Conservation (phyloP, 2,113 vertebrate genomes). For the Cebidichthys violaceus region DNA sequence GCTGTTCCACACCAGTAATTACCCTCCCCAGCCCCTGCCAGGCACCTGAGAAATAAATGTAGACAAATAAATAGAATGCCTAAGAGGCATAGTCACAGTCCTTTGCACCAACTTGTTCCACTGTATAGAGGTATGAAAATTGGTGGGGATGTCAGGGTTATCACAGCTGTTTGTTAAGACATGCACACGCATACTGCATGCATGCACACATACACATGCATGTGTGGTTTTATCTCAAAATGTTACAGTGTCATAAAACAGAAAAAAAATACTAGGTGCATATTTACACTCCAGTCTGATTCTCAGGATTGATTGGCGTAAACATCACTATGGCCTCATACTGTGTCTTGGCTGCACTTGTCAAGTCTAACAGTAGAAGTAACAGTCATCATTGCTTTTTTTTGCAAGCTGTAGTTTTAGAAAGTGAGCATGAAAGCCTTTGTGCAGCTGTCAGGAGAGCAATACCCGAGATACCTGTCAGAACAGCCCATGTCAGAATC, state of each 20-base stretch:
- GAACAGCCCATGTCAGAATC: slow-evolving; percentile 42
- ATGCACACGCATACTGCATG: neutral
- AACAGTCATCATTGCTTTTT: slow-evolving; percentile 33
- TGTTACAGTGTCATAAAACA: neutral
- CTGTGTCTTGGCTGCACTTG: neutral
- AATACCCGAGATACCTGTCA: slow-evolving; percentile 36
- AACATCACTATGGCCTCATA: slow-evolving; percentile 8
- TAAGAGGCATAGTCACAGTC: slow-evolving; percentile 43
- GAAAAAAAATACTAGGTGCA: slow-evolving; percentile 5
- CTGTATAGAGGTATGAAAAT: slow-evolving; percentile 24
- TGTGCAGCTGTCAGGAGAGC: slow-evolving; percentile 34
- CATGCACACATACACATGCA: neutral
- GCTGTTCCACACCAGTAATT: slow-evolving; percentile 75
- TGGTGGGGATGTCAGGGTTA: slow-evolving; percentile 7
- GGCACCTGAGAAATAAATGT: slow-evolving; percentile 63
- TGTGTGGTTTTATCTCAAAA: neutral
- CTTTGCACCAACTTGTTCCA: slow-evolving; percentile 56
- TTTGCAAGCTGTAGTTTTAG: slow-evolving; percentile 35
- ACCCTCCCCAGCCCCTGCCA: slow-evolving; percentile 60
- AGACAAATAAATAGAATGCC: slow-evolving; percentile 72
- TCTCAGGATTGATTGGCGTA: slow-evolving; percentile 22
- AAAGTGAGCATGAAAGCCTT: slow-evolving; percentile 43
- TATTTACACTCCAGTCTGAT: slow-evolving; percentile 15
- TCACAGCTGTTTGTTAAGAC: slow-evolving; percentile 11
- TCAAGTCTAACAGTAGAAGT: slow-evolving; percentile 16